Conservation (phyloP, 2,797 vertebrate species). For the Glossophaga mutica region DNA sequence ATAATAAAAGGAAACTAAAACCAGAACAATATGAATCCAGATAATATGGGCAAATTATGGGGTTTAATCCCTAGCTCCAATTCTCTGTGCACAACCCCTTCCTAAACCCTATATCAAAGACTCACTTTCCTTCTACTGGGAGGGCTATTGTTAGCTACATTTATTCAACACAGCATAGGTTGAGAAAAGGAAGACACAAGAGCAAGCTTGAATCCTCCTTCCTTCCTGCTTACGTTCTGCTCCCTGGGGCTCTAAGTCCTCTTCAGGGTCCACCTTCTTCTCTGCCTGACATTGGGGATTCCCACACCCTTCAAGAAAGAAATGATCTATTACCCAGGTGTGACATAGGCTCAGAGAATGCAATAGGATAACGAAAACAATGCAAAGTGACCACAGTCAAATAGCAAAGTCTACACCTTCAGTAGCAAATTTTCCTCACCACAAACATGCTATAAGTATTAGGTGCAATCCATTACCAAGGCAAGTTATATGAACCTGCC, state of each 20-base stretch:
- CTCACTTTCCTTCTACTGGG: not conserved
- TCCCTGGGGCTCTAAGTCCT: not conserved
- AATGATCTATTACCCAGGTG: not conserved
- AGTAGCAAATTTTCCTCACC: not conserved
- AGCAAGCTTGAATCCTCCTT: not conserved
- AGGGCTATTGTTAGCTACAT: not conserved
- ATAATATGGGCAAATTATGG: not conserved
- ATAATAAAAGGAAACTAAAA: slow-evolving; percentile 2
- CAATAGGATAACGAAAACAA: not conserved
- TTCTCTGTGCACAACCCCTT: not conserved
- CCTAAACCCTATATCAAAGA: not conserved
- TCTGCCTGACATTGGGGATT: not conserved
- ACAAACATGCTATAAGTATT: not conserved
- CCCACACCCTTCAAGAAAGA: not conserved
- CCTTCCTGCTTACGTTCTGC: not conserved
- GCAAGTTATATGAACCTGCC: not conserved
- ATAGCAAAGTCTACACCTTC: not conserved
- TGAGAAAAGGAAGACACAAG: not conserved
- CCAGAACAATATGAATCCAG: not conserved
- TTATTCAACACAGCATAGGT: not conserved
- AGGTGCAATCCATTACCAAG: not conserved
- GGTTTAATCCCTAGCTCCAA: not conserved
- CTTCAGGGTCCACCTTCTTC: not conserved
- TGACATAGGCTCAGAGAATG: not conserved
- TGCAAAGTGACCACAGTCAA: not conserved